Evolutionary conservation across 1,140 invertebrate species (phyloP), one percentile per base, ranked within the genome.

Genomic region (Whitmania pigra): DNA sequence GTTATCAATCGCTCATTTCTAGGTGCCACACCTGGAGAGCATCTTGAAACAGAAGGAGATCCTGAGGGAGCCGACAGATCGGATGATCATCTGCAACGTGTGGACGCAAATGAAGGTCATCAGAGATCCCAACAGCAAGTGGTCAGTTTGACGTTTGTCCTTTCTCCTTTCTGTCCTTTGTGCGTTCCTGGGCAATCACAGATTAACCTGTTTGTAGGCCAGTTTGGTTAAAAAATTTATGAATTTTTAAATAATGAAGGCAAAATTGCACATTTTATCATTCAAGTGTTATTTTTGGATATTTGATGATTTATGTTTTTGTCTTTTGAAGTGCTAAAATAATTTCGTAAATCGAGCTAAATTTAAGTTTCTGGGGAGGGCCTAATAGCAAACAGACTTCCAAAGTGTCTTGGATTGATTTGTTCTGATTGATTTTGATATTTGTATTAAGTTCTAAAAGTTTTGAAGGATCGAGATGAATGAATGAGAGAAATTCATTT

Each of bases 61-160:
- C 71, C 22, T 66, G 69, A 5, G 57, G 73, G 15, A 63, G 43
- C 22, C n/a, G 31, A 29, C 20, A 20, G 22, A 67, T 43, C 53
- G 43, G 53, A 43, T 72, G n/a, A 27, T 74, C n/a, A 49, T 72
- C 29, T 74, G 73, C 53, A 55, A 66, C 25, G 71, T 74, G 5
- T 74, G 73, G 73, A 27, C 43, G n/a, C 40, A 54, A 17, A 74
- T 74, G 73, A 76, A 76, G 31, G 79, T 80, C 3, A 77, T 80
- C 36, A 73, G 82, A 15, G 77, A 82, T 53, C 76, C 77, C 57
- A 77, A 78, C 25, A 82, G 78, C 60, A 84, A 84, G 76, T 85
- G 84, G 84, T 81, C 5, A n/a, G 69, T 54, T 53, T 31, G 31
- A 36, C 31, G 31, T 36, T n/a, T n/a, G n/a, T n/a, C n/a, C n/a